These are phyloP conservation scores for Aplysina aerophoba DNA, from an alignment of 37 sponge, comb jelly and placozoan genomes.

Conservation along the genomic window DNA sequence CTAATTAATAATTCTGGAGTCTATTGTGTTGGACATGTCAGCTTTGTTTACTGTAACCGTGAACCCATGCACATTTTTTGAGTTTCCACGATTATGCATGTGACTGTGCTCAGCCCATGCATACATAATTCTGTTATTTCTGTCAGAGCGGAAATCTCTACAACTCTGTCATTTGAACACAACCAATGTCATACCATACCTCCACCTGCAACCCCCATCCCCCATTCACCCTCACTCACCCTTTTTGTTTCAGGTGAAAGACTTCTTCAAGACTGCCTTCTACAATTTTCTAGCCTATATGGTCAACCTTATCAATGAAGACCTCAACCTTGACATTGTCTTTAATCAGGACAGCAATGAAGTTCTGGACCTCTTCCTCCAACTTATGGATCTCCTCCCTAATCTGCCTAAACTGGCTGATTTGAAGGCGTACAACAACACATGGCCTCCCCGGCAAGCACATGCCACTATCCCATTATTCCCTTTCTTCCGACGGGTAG, in stretches of 20 bases:
- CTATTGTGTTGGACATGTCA: too few species aligned
- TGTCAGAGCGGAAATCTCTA: too few species aligned
- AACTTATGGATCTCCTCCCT: constrained; percentile 46
- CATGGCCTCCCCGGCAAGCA: background rate
- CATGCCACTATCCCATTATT: constrained; percentile 40
- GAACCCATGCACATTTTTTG: too few species aligned
- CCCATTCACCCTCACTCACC: too few species aligned
- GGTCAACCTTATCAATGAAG: constrained; percentile 74
- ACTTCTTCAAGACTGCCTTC: constrained; percentile 58
- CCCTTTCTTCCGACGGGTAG: constrained; percentile 65
- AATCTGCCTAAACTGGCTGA: constrained; percentile 62
- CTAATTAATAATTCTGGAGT: too few species aligned
- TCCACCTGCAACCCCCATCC: too few species aligned
- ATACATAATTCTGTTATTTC: too few species aligned
- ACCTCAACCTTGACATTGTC: constrained; percentile 71
- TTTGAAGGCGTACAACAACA: constrained; percentile 46
- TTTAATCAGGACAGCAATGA: too few species aligned
- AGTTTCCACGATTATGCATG: too few species aligned
- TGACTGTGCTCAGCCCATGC: too few species aligned
- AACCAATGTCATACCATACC: too few species aligned
- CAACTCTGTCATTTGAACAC: too few species aligned
- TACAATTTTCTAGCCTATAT: constrained; percentile 81
- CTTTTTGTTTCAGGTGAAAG: constrained; percentile 27
- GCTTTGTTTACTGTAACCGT: background rate
- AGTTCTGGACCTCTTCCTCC: constrained; percentile 55